Evolutionary conservation across 2,888 invertebrate genomes (phyloP), one percentile per base, ranked within the genome.

Genomic region (Calameuta idolon): DNA sequence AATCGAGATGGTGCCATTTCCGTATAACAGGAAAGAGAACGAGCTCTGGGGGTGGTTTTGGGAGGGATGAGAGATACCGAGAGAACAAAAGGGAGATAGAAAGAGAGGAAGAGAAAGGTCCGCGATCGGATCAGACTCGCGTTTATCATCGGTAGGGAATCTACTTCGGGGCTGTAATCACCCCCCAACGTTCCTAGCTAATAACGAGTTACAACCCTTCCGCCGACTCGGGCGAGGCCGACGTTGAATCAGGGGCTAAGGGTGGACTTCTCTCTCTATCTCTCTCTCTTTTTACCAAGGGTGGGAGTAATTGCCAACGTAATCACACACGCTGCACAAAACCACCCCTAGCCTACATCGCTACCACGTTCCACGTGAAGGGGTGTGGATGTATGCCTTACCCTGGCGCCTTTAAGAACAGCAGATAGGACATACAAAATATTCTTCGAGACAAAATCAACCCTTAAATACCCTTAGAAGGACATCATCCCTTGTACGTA

Each of bases 161-260:
- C 87, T 89, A 87, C 87, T 86, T 83, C 84, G 85, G 84, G 84
- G 87, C 85, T 87, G 88, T 90, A 90, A 90, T 90, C 89, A 90
- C 85, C 86, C 85, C 80, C 82, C 85, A 79, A 83, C 80, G 83
- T 85, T 83, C 83, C 84, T 86, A 84, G 85, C 87, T 89, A 89
- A 90, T 89, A 90, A 89, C 87, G 88, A 90, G 89, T 90, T 90
- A 87, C 90, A 89, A 87, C 89, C 88, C 89, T 89, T 87, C 84
- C 85, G 83, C 80, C 80, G 84, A 33, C 4, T 83, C 83, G 75
- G 85, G 77, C 83, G 81, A 82, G 84, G 81, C 83, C 73, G 77
- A 34, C 73, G 23, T 31, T 33, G 34, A 71, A 71, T 71, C 33
- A 69, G 35, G 15, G n/a, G 77, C 34, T 55, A 34, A 76, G 73